Base-by-base conservation (phyloP, 2,888 invertebrate genomes). In the Platycheirus albimanus region DNA sequence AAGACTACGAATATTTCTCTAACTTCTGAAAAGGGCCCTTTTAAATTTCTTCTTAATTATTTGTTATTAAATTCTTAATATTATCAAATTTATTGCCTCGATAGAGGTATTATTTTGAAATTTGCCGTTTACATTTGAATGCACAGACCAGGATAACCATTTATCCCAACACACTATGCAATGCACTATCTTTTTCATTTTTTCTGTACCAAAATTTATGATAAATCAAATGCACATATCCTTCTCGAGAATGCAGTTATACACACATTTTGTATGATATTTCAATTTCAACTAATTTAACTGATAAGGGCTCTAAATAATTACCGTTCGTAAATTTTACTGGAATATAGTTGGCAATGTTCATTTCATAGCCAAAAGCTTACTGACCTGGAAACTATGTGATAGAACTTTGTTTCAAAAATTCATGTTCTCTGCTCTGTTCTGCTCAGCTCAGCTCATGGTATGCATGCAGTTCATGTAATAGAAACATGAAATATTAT, bases 311-410 rank as follows among this genome's bases (percentile, higher is more conserved):
- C 54, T 72, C 54, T 66, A 81, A 75, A 81, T 81, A 81, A 81
- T 81, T 81, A 77, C 66, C 41, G 54, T 77, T 81, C 77, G 77
- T 81, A 81, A 77, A 81, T 77, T 80, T 58, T 51, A 63, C 70
- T 61, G 41, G 52, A 20, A 28, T 11, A 10, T 52, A 67, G 76
- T 83, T 83, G 78, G 83, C 69, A 83, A 33, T 69, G 72, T 69
- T 63, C 51, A 51, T 54, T 69, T 63, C 51, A 51, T 54, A 43
- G 83, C 56, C 72, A 78, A 83, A 83, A 69, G 81, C 81, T 69
- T 17, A 43, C 81, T 83, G 81, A 83, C 81, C 81, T 83, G 77
- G 81, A 83, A 83, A 77, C 67, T 51, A 69, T 83, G 77, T 67
- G 81, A 83, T 83, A 83, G 77, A 77, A 83, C 67, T 72, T 72